Conservation (phyloP, 2,888 invertebrate species). For the Odontothrips loti region DNA sequence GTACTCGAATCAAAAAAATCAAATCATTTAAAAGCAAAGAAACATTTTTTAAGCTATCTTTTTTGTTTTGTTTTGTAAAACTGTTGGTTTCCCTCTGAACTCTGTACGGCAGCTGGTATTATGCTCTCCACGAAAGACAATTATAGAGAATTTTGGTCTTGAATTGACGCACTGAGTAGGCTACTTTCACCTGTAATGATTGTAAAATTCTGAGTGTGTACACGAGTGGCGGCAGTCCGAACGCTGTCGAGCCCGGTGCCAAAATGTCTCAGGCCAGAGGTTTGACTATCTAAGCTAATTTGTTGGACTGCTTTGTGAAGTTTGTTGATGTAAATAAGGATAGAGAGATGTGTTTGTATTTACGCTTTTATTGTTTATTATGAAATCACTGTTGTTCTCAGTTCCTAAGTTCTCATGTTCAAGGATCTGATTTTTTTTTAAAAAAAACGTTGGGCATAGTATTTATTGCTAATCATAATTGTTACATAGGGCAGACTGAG, state of each 20-base stretch:
- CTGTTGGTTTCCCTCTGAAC: background rate
- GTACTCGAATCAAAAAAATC: background rate
- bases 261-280: conserved; percentile 13
- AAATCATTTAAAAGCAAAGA: background rate
- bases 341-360: conserved; percentile 13
- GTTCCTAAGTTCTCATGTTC: conserved; percentile 23
- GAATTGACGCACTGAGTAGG: conserved; percentile 24
- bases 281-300: conserved; percentile 14
- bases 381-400: conserved; percentile 25
- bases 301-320: conserved; percentile 9
- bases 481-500: conserved; percentile 17
- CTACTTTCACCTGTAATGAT: background rate
- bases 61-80: conserved; percentile 12
- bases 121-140: background rate
- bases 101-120: conserved; percentile 9
- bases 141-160: conserved; percentile 4
- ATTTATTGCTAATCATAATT: conserved; percentile 8
- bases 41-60: background rate
- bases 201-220: background rate
- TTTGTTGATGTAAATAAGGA: background rate
- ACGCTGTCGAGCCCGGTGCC: conserved; percentile 15
- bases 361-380: conserved; percentile 25
- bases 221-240: background rate
- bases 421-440: conserved; percentile 9
- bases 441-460: conserved; percentile 20